Conservation (phyloP, 2,888 invertebrate genomes). For the Agrochola lychnidis region DNA sequence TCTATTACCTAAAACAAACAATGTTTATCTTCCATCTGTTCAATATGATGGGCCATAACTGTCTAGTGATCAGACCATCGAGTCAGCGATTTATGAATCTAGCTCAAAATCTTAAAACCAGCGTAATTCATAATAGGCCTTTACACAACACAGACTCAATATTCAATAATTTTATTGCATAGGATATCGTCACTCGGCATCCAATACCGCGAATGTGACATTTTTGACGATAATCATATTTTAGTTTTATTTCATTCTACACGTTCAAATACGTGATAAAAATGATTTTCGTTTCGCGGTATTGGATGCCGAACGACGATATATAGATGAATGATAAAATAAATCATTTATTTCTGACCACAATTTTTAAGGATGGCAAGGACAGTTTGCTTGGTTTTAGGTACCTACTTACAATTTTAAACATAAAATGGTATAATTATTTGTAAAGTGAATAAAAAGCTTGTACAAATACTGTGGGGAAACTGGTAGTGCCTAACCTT, state of each 20-base stretch:
- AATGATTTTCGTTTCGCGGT: too few relatives aligned
- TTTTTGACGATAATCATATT: too few relatives aligned
- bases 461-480: background rate
- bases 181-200: too few relatives aligned
- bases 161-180: background rate
- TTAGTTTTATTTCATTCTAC: too few relatives aligned
- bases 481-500: background rate
- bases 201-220: too few relatives aligned
- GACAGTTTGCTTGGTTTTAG: background rate
- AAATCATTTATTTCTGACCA: background rate
- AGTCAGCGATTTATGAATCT: background rate
- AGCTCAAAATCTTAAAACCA: background rate
- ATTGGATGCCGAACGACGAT: too few relatives aligned
- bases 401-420: background rate
- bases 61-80: too few relatives aligned
- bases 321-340: background rate
- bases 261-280: too few relatives aligned
- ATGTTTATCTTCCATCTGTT: conserved; percentile 10
- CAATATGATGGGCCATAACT: background rate
- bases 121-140: background rate
- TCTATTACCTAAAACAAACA: background rate
- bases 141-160: background rate
- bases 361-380: background rate
- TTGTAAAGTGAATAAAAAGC: background rate
- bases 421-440: background rate